These are phyloP conservation scores for Sardina pilchardus DNA, from an alignment of 2,113 vertebrate species.

Conservation along the genomic window DNA sequence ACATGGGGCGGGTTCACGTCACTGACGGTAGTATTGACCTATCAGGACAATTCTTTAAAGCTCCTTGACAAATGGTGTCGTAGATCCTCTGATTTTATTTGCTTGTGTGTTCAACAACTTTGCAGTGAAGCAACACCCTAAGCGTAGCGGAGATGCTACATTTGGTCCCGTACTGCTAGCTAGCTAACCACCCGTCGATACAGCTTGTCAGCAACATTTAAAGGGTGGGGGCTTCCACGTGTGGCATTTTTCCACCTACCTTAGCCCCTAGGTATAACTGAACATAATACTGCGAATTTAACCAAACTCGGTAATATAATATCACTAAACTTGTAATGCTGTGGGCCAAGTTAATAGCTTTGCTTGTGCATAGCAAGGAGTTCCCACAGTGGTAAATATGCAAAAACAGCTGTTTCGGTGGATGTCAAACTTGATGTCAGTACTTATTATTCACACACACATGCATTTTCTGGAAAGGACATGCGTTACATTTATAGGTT, in stretches of 20 bases:
- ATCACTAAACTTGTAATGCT: not conserved
- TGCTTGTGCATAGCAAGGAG: not conserved
- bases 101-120: conserved; percentile 15
- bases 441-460: not conserved
- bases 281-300: not conserved
- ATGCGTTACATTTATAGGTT: not conserved
- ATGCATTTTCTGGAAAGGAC: not conserved
- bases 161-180: not conserved
- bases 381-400: not conserved
- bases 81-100: conserved; percentile 28
- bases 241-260: conserved; percentile 13
- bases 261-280: not conserved
- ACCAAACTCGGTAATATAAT: not conserved
- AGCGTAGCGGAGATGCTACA: not conserved
- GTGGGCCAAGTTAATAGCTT: not conserved
- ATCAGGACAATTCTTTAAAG: conserved; percentile 27
- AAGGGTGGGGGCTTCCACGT: conserved; percentile 41
- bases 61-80: conserved; percentile 56
- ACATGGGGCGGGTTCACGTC: conserved; percentile 50
- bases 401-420: not conserved
- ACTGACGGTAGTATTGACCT: conserved; percentile 55
- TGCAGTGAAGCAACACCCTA: conserved; percentile 39
- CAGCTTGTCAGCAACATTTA: conserved; percentile 25
- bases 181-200: not conserved
- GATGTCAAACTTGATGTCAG: not conserved